phyloP scores from a whole-genome alignment of 2,888 invertebrate genomes.

The Fragum whitleyi region DNA sequence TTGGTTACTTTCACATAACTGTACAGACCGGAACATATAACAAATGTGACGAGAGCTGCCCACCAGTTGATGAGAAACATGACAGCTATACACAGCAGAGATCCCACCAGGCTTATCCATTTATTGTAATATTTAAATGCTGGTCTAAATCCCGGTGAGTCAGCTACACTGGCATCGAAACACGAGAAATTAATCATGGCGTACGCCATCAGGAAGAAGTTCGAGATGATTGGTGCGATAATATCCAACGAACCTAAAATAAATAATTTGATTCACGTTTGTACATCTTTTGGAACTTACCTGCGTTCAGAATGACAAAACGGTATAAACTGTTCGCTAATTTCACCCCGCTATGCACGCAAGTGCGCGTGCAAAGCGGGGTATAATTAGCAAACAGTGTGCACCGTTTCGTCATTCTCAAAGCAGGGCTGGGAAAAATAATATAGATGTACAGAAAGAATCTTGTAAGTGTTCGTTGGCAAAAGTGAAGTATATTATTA shows the following conservation, averaged over 20 bases:
- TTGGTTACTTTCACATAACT: conserved; percentile 97
- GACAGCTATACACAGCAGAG: conserved; percentile 88
- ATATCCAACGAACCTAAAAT: conserved; percentile 83
- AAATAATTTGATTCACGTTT: not conserved
- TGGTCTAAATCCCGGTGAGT: conserved; percentile 85
- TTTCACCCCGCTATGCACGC: too few species aligned
- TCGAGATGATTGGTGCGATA: conserved; percentile 85
- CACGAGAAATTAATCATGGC: conserved; percentile 85
- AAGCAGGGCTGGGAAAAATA: too few species aligned
- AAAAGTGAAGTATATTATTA: too few species aligned
- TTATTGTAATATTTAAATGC: conserved; percentile 85
- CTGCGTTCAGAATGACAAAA: too few species aligned
- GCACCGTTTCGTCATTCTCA: not conserved
- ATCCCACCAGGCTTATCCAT: conserved; percentile 84
- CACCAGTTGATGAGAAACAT: conserved; percentile 98
- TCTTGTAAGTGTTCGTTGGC: too few species aligned
- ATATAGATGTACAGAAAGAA: too few species aligned
- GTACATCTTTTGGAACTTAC: not conserved
- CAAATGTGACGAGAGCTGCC: conserved; percentile 95
- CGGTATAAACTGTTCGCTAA: too few species aligned
- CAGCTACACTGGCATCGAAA: conserved; percentile 84
- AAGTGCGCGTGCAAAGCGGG: too few species aligned
- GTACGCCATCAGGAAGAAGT: conserved; percentile 85
- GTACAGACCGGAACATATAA: conserved; percentile 93
- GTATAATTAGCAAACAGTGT: too few species aligned